Evolutionary conservation across 2,113 vertebrate genomes (phyloP).

Genomic region (Gallinago media): DNA sequence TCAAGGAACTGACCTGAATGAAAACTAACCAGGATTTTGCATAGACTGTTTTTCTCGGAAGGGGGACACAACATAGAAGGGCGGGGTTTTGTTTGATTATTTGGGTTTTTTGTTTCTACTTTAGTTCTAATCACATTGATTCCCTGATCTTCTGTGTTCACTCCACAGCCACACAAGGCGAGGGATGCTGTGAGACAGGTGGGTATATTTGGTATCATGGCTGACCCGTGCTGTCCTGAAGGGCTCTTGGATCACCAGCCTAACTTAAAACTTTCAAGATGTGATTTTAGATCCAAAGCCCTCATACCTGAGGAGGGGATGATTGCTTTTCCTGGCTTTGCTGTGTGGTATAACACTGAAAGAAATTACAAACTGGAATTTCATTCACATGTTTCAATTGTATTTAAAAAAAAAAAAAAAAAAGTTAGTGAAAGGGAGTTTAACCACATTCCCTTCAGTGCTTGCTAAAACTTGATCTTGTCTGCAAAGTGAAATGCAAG

Average conservation of each 20-base stretch:
- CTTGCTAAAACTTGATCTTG: conserved; percentile 40
- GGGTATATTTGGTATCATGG: neutral
- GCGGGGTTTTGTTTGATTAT: neutral
- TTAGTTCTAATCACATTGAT: neutral
- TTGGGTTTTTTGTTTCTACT: neutral
- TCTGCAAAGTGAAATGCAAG: neutral
- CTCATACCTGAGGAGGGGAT: neutral
- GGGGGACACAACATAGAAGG: neutral
- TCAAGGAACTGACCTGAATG: neutral
- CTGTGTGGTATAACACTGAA: neutral
- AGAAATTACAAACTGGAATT: neutral
- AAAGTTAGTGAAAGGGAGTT: neutral
- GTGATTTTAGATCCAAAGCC: neutral
- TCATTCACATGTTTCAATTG: neutral
- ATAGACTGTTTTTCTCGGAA: neutral
- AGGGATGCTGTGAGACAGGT: neutral
- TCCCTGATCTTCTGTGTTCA: neutral
- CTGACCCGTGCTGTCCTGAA: neutral
- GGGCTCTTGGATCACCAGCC: neutral
- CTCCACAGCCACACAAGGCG: neutral
- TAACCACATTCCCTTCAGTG: neutral
- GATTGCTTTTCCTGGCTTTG: neutral
- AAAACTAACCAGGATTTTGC: neutral
- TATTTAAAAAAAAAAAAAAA: neutral
- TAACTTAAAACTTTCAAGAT: neutral